Base-by-base conservation (phyloP, 2,113 vertebrate species). In the Xyrauchen texanus region DNA sequence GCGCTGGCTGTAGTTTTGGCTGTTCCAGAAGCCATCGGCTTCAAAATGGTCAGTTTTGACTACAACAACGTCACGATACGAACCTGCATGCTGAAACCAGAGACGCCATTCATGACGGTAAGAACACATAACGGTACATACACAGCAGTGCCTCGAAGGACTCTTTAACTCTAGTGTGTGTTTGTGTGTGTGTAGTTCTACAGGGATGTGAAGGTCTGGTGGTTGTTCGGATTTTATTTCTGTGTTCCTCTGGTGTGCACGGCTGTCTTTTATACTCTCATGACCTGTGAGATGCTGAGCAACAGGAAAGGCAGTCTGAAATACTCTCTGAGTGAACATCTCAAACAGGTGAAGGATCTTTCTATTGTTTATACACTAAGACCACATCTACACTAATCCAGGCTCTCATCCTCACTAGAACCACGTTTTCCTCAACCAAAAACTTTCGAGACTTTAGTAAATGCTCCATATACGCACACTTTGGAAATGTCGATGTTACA, bases 151-250 rank as follows among this genome's bases (percentile, higher is more conserved):
- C 5, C 5, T 34, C 21, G 21, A 34, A 34, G 1, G 21, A 34
- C 21, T 34, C 21, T 34, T 34, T 34, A 34, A 34, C 1, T 34
- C 21, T 3, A 1, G 21, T 34, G 21, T 34, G 3, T 34, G 21
- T 34, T 34, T 34, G 21, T 34, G 21, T 70, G 49, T 79, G 55
- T 80, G 70, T 63, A 83, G 75, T 95, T 96, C 84, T 99, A 99
- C 88, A 88, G 90, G 21, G 85, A 94, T 0, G 94, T 83, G 0
- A 99, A 98, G 88, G 96, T 97, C 84, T 99, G 97, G 97, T 99
- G 97, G 97, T 83, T 98, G 47, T 97, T 99, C n/a, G 95, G 95
- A 4, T 96, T 97, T 88, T 99, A 99, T 82, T 98, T 98, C 92
- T 97, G 95, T 78, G 92, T 98, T 71, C 96, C 97, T 0, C 83